Evolutionary conservation across 1,140 invertebrate genomes (phyloP).

Genomic region (Armadillidium nasatum): DNA sequence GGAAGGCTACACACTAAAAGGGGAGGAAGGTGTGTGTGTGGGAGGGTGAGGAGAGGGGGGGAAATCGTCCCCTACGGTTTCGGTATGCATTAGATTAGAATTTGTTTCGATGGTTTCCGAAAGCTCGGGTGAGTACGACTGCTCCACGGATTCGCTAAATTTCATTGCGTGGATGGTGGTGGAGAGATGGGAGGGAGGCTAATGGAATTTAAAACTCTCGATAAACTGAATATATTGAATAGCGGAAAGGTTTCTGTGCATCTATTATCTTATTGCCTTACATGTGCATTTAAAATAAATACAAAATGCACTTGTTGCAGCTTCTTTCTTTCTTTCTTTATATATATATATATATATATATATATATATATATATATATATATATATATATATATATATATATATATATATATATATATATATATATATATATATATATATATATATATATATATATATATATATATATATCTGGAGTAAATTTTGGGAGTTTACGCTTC

Average conservation of each 20-base stretch:
- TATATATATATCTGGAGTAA: no score
- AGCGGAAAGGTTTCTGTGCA: background rate
- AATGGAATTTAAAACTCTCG: conserved; percentile 13
- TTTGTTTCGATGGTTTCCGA: background rate
- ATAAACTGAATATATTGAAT: conserved; percentile 7
- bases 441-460: no score
- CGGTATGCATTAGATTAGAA: conserved; percentile 12
- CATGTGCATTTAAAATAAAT: background rate
- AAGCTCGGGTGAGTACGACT: background rate
- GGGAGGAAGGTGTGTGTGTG: no score
- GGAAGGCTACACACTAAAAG: background rate
- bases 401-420: no score
- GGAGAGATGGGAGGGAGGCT: background rate
- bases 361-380: conserved; percentile 15
- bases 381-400: conserved; percentile 12
- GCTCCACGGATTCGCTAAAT: background rate
- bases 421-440: no score
- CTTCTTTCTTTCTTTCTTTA: background rate
- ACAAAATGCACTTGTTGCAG: background rate
- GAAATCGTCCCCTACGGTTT: background rate
- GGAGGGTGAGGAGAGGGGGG: background rate
- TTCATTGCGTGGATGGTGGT: background rate
- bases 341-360: conserved; percentile 15
- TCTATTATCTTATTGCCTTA: background rate
- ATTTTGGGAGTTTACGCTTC: no score